Evolutionary conservation across 2,888 invertebrate species (phyloP), one percentile per base, ranked within the genome.

Genomic region (Diplolepis rosae): DNA sequence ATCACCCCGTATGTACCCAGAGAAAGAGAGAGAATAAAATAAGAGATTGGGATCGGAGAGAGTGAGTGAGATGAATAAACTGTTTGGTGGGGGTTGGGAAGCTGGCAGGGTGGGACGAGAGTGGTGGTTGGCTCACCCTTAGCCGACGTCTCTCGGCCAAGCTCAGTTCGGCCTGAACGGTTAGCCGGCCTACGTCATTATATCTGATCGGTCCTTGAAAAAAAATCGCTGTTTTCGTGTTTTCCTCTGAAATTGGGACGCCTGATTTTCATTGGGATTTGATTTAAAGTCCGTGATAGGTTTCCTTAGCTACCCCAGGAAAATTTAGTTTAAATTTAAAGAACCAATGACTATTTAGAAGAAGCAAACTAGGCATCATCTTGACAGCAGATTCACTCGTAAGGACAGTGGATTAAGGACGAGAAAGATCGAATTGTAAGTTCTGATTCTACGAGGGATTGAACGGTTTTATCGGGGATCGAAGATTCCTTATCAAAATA

Each of bases 101-200:
- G 79, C 75, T 75, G 75, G 75, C 74, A 77, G 76, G 78, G 73
- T 76, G 77, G 28, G 71, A 74, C 75, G 69, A 68, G 76, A 74
- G 76, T 73, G 77, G 73, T 69, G 69, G 77, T 72, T 76, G 78
- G 82, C 80, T 77, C 79, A 81, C 78, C 72, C 73, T 79, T 77
- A 82, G 71, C 69, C 73, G 74, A 79, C 77, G 80, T 79, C 72
- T 61, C 74, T 77, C 79, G 79, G 75, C 80, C 78, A 79, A 79
- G 78, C 81, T 87, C 87, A 88, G 88, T 88, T 85, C 88, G 88
- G 88, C 88, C 87, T 86, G 85, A 88, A 87, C 87, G 87, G 84
- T 86, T 84, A 84, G 84, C 85, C 88, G 88, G 88, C 88, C 88
- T 88, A 87, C 83, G 84, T 85, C 82, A 39, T 61, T 61, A 77